Evolutionary conservation across 2,888 invertebrate species (phyloP).

Genomic region (Cerceris ruficornis): DNA sequence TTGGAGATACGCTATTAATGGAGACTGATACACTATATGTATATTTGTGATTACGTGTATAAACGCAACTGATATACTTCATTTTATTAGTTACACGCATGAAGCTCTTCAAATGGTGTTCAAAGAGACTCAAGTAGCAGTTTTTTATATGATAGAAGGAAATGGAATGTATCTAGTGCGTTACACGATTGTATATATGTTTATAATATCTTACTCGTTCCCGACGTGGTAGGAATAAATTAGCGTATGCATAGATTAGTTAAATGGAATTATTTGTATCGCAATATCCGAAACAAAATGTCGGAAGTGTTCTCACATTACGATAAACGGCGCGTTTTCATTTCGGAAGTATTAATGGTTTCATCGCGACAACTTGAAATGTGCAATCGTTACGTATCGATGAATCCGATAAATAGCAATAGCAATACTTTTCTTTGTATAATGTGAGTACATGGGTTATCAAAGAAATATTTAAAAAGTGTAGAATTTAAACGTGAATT

Average conservation of each 20-base stretch:
- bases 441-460: conserved; percentile 27
- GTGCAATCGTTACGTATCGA: neutral
- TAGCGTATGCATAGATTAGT: conserved; percentile 32
- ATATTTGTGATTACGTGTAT: conserved; percentile 44
- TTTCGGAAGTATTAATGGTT: neutral
- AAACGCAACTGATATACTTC: conserved; percentile 43
- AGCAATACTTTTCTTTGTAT: conserved; percentile 23
- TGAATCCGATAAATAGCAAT: conserved; percentile 30
- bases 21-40: conserved; percentile 47
- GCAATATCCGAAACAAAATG: neutral
- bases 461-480: conserved; percentile 9
- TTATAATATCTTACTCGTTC: conserved; percentile 50
- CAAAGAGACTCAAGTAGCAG: neutral
- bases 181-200: conserved; percentile 68
- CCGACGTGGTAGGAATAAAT: conserved; percentile 35
- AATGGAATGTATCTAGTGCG: conserved; percentile 49
- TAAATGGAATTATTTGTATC: conserved; percentile 5
- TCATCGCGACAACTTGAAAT: neutral
- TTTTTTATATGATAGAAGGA: neutral
- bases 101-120: neutral
- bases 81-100: conserved; percentile 21
- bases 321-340: neutral
- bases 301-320: neutral
- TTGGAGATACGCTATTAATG: conserved; percentile 25
- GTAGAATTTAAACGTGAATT: conserved; percentile 20